Percentiles rank a stretch among this genome's conserved stretches.
These are phyloP conservation scores for Holotrichia oblita DNA, from an alignment of 1,140 invertebrate species.

Conservation along the genomic window DNA sequence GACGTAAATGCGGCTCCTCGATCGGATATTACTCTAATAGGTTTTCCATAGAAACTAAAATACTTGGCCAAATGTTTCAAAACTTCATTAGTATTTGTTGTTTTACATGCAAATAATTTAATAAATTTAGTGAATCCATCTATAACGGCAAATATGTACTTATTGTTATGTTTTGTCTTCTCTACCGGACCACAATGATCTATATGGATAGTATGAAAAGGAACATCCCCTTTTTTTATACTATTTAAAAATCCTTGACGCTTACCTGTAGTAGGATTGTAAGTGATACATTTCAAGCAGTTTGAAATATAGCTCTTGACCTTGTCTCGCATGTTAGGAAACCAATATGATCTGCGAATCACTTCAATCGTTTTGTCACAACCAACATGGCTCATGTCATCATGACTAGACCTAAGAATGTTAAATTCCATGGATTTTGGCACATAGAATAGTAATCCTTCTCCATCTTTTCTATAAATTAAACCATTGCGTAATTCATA, in stretches of 20 bases:
- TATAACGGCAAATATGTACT: conserved; percentile 51
- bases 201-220: conserved; percentile 55
- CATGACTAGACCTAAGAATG: conserved; percentile 49
- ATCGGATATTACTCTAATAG: conserved; percentile 46
- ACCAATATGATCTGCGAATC: conserved; percentile 51
- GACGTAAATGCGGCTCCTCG: conserved; percentile 47
- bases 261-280: conserved; percentile 51
- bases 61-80: conserved; percentile 45
- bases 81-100: conserved; percentile 42
- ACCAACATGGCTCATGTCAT: conserved; percentile 53
- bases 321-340: conserved; percentile 54
- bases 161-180: conserved; percentile 38
- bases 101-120: conserved; percentile 45
- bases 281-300: conserved; percentile 54
- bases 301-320: conserved; percentile 46
- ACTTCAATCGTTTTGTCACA: conserved; percentile 49
- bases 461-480: conserved; percentile 38
- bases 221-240: conserved; percentile 51
- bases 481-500: conserved; percentile 43
- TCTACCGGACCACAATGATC: conserved; percentile 55
- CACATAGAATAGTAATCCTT: conserved; percentile 50
- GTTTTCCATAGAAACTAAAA: conserved; percentile 45
- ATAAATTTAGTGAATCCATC: conserved; percentile 53
- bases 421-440: conserved; percentile 50
- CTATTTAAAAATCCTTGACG: conserved; percentile 49